Evolutionary conservation across 2,888 invertebrate species (phyloP).

Genomic region (Julus scanicus): DNA sequence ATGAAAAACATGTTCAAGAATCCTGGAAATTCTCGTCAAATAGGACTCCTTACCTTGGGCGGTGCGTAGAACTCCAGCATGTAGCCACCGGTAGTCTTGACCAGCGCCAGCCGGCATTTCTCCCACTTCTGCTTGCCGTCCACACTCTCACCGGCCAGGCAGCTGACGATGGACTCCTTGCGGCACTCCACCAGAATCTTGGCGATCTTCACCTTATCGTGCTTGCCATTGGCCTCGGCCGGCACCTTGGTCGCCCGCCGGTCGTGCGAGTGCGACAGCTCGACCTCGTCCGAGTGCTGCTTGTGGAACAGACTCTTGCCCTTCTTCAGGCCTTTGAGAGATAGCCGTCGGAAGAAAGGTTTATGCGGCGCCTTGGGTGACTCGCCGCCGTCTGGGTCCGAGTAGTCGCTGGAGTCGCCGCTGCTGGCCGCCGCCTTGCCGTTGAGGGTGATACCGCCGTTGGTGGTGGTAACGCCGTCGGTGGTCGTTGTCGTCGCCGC

Average conservation of each 20-base stretch:
- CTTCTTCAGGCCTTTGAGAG: slow-evolving; percentile 86
- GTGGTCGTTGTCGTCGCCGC: background rate
- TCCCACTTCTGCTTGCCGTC: slow-evolving; percentile 94
- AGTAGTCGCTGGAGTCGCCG: slow-evolving; percentile 72
- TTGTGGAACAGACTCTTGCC: slow-evolving; percentile 89
- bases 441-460: background rate
- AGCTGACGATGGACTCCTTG: slow-evolving; percentile 93
- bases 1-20: too few species aligned
- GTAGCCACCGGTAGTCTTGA: slow-evolving; percentile 93
- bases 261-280: slow-evolving; percentile 68
- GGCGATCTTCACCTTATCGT: slow-evolving; percentile 82
- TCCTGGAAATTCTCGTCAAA: too few species aligned
- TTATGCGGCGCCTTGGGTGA: slow-evolving; percentile 84
- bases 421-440: background rate
- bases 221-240: slow-evolving; percentile 49
- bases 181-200: slow-evolving; percentile 93
- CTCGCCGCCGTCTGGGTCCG: slow-evolving; percentile 78
- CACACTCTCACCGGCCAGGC: slow-evolving; percentile 89
- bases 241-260: slow-evolving; percentile 56
- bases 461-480: background rate
- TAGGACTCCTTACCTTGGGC: slow-evolving; percentile 74
- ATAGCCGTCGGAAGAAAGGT: slow-evolving; percentile 75
- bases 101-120: slow-evolving; percentile 87
- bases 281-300: slow-evolving; percentile 88
- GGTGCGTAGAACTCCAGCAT: slow-evolving; percentile 97